Percentiles rank a stretch among this genome's conserved stretches.
These are phyloP conservation scores for Myzus persicae DNA, from an alignment of 1,140 invertebrate genomes.

Conservation along the genomic window DNA sequence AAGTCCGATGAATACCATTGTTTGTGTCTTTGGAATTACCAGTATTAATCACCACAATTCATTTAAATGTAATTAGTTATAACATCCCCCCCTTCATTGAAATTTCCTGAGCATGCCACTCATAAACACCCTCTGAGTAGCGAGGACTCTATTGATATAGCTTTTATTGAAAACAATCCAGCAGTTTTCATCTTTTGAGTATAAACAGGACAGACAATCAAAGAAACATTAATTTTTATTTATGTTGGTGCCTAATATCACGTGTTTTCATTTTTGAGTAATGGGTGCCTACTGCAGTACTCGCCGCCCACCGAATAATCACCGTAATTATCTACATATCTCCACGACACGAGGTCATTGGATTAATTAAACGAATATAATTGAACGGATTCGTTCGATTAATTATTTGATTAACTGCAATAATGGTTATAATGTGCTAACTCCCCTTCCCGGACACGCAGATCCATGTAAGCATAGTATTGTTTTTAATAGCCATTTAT, in stretches of 20 bases:
- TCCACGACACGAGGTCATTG: background rate
- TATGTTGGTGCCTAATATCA: background rate
- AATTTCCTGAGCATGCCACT: too few species aligned
- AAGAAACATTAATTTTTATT: too few species aligned
- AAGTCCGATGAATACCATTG: too few species aligned
- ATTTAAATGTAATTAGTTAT: too few species aligned
- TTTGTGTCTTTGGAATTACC: too few species aligned
- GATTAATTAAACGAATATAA: constrained; percentile 30
- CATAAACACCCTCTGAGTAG: too few species aligned
- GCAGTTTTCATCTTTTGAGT: too few species aligned
- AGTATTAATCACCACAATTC: too few species aligned
- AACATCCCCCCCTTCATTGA: too few species aligned
- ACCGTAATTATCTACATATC: background rate
- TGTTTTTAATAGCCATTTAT: background rate
- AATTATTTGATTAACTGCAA: constrained; percentile 12
- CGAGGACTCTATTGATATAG: too few species aligned
- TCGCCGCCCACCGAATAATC: background rate
- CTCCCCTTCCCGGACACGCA: background rate
- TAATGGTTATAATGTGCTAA: background rate
- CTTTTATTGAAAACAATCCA: too few species aligned
- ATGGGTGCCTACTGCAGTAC: background rate
- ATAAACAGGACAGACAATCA: too few species aligned
- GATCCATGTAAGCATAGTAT: background rate
- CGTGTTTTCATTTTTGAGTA: background rate
- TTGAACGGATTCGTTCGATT: background rate